Conservation (phyloP, 2,113 vertebrate genomes). For the Manacus vitellinus region DNA sequence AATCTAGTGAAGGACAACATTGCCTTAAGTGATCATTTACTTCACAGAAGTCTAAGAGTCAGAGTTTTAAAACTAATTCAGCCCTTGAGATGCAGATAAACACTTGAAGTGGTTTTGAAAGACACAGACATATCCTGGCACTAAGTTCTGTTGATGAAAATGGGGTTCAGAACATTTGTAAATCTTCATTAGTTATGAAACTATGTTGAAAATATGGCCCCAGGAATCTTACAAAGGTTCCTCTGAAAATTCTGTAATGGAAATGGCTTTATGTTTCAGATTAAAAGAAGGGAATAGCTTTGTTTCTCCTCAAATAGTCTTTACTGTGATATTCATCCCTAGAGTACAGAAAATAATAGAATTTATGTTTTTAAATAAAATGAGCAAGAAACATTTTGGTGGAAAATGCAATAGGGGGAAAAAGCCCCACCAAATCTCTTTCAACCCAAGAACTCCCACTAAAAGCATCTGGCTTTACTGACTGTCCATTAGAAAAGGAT, state of each 20-base stretch:
- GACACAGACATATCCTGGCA: neutral
- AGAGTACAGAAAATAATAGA: neutral
- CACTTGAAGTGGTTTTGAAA: neutral
- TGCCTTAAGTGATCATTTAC: constrained; percentile 18
- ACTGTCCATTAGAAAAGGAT: neutral
- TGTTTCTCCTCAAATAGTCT: neutral
- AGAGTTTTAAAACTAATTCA: neutral
- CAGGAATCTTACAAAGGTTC: neutral
- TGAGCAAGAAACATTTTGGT: neutral
- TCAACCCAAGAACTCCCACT: neutral
- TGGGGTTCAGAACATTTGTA: neutral
- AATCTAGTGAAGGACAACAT: neutral
- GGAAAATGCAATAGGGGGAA: neutral
- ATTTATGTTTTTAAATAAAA: constrained; percentile 8
- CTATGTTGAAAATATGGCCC: neutral
- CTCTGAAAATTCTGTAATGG: neutral
- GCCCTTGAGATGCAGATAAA: neutral
- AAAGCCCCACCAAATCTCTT: neutral
- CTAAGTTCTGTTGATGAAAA: neutral
- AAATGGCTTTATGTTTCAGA: neutral
- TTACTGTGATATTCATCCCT: neutral
- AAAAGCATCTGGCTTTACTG: neutral
- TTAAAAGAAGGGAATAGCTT: neutral
- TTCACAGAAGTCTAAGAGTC: neutral
- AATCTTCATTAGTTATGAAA: neutral